Percentiles rank a stretch among this genome's conserved stretches.
Conservation (phyloP, 2,113 vertebrate genomes). For the Myrmophylax atrothorax region DNA sequence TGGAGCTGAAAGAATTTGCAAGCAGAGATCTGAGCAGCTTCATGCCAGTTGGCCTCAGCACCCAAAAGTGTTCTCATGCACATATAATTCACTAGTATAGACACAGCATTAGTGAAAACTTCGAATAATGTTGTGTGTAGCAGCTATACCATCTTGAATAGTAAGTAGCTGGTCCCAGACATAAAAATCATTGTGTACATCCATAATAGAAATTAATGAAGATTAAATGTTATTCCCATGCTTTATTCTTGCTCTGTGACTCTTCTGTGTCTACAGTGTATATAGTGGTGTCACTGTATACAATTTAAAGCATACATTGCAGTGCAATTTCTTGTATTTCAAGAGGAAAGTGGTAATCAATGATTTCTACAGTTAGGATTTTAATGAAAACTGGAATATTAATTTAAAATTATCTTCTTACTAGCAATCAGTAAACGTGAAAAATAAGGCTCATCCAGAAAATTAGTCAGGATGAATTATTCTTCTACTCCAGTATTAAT, state of each 20-base stretch:
- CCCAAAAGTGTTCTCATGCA: not conserved
- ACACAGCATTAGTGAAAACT: not conserved
- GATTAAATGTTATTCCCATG: not conserved
- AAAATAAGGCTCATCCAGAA: slow-evolving; percentile 25
- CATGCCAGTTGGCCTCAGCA: not conserved
- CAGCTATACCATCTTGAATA: not conserved
- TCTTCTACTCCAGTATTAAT: slow-evolving; percentile 50
- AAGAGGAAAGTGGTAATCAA: not conserved
- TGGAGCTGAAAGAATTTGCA: not conserved
- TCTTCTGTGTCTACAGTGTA: not conserved
- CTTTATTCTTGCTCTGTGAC: not conserved
- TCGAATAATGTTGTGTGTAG: not conserved
- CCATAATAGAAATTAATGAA: not conserved
- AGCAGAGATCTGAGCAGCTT: not conserved
- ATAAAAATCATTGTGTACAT: not conserved
- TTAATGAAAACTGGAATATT: not conserved
- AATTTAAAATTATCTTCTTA: not conserved
- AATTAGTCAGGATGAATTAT: slow-evolving; percentile 47
- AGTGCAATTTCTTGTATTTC: not conserved
- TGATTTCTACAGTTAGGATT: not conserved
- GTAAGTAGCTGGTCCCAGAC: not conserved
- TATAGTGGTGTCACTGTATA: not conserved
- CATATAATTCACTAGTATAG: not conserved
- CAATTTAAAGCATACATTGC: not conserved
- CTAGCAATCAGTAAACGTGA: slow-evolving; percentile 2